Conservation (phyloP, 2,113 vertebrate genomes). For the Terrapene triunguis region DNA sequence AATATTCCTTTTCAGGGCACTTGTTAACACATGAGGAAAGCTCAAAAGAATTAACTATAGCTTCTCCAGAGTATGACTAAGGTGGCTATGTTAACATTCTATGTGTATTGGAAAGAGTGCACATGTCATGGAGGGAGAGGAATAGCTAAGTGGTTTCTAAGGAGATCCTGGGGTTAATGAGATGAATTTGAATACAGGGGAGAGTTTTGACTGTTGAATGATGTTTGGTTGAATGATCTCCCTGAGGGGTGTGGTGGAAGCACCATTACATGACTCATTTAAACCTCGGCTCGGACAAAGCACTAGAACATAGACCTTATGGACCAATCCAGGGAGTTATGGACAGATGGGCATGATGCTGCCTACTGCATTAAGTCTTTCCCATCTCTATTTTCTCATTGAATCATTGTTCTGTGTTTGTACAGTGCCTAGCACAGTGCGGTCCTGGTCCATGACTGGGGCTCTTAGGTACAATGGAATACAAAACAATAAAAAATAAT, state of each 20-base stretch:
- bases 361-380: neutral
- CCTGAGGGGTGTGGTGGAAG: neutral
- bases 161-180: rapidly evolving
- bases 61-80: neutral
- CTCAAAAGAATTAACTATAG: neutral
- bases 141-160: neutral
- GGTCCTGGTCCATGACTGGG: too few relatives aligned
- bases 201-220: neutral
- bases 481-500: too few relatives aligned
- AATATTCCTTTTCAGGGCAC: neutral
- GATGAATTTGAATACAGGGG: neutral
- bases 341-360: neutral
- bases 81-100: neutral
- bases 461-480: too few relatives aligned
- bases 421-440: too few relatives aligned
- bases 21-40: neutral
- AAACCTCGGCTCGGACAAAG: neutral
- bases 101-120: neutral
- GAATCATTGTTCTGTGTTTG: too few relatives aligned
- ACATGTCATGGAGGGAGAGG: neutral
- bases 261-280: neutral
- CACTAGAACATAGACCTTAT: neutral
- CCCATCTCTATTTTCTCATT: neutral
- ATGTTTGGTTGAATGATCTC: neutral
- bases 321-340: neutral